Evolutionary conservation across 1,140 invertebrate genomes (phyloP), one percentile per base, ranked within the genome.

Genomic region (Andrena cerasifolii): DNA sequence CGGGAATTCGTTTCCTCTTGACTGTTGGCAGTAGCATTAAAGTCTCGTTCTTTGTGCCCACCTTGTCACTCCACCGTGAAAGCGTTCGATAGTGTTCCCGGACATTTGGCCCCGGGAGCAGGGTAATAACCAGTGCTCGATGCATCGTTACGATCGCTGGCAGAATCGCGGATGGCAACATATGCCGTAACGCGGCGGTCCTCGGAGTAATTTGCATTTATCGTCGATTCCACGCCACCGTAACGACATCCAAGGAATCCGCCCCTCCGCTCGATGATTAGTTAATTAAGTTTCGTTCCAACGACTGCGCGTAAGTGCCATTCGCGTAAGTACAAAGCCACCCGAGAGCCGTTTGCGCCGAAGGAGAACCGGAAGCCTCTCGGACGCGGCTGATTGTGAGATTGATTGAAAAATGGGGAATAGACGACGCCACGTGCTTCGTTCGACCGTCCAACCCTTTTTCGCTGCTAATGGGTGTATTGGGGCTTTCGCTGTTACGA

Each of bases 271-370:
- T 1, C 28, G 36, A 78, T 78, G 74, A 71, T 84, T 84, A 84
- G 58, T 84, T 85, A 84, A 84, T 84, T 80, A 78, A 83, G 72
- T 73, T 31, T 62, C 63, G 59, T 47, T 59, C 71, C 54, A 62
- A 36, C 28, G 36, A 79, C 71, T 62, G 40, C 59, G 40, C 26
- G 66, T 79, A 65, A 72, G 67, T 51, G 63, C 24, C 26, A 26
- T 36, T n/a, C n/a, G n/a, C n/a, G n/a, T n/a, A n/a, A n/a, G n/a
- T n/a, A n/a, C n/a, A n/a, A n/a, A n/a, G n/a, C n/a, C n/a, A n/a
- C n/a, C n/a, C n/a, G 26, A 21, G 18, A 28, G 43, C 26, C 47
- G 61, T 49, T 49, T 68, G 28, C 68, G 31, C 3, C 58, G n/a
- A 40, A 16, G 66, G 81, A 76, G 71, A 79, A 83, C 76, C 53